phyloP scores from a whole-genome alignment of 1,140 invertebrate genomes.

The Drosophila nigromelanica region DNA sequence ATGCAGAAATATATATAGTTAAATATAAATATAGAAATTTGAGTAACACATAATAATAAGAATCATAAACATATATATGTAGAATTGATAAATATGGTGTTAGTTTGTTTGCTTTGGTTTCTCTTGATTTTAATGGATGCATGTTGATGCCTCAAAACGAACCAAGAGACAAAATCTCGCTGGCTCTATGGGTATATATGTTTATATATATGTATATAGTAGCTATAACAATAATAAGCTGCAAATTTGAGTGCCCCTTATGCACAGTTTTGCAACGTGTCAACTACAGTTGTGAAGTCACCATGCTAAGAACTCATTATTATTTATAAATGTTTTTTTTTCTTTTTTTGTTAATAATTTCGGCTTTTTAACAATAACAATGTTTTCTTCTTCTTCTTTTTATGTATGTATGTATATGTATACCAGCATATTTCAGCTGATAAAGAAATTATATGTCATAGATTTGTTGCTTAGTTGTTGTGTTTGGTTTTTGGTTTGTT shows the following conservation, averaged over 20 bases:
- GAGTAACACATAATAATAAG: slow-evolving; percentile 65
- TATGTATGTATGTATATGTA: slow-evolving; percentile 30
- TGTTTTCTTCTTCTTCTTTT: slow-evolving; percentile 3
- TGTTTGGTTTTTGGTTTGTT: slow-evolving; percentile 18
- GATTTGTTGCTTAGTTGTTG: slow-evolving; percentile 39
- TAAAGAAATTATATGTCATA: slow-evolving; percentile 9
- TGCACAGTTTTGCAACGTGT: slow-evolving; percentile 38
- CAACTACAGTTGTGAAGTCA: slow-evolving; percentile 39
- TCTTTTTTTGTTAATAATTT: slow-evolving; percentile 21
- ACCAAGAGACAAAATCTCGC: slow-evolving; percentile 9
- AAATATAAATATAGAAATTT: slow-evolving; percentile 37
- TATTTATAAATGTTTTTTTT: background rate
- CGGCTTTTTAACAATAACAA: slow-evolving; percentile 41
- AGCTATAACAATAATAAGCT: slow-evolving; percentile 30
- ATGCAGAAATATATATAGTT: slow-evolving; percentile 63
- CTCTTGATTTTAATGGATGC: slow-evolving; percentile 1
- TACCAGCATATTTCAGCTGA: slow-evolving; percentile 10
- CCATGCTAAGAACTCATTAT: slow-evolving; percentile 17
- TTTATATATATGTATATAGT: slow-evolving; percentile 5
- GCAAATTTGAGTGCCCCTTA: slow-evolving; percentile 6
- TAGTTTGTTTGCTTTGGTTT: slow-evolving; percentile 16
- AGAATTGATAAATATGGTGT: slow-evolving; percentile 36
- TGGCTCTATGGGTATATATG: slow-evolving; percentile 1
- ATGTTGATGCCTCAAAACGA: slow-evolving; percentile 6
- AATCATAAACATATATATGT: slow-evolving; percentile 54